phyloP scores from a whole-genome alignment of 2,888 invertebrate genomes.

The Cephus rjabovi region DNA sequence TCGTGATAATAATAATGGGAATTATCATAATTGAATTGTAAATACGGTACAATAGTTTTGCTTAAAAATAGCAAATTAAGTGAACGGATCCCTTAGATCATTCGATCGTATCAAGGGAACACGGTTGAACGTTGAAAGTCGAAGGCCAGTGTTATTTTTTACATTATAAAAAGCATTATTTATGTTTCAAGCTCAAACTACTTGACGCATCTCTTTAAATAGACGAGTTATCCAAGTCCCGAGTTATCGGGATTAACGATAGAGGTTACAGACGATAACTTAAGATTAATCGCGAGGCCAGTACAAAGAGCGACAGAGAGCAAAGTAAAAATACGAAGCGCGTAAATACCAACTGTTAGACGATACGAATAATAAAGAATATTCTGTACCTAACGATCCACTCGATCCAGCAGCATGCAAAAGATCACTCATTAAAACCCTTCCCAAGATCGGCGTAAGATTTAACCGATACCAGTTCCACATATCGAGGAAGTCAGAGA shows the following conservation, averaged over 20 bases:
- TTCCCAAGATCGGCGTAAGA: not conserved
- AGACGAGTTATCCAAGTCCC: not conserved
- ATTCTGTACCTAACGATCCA: slow-evolving; percentile 34
- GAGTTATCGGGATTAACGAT: not conserved
- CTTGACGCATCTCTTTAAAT: not conserved
- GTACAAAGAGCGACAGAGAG: not conserved
- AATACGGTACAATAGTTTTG: not conserved
- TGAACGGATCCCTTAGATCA: not conserved
- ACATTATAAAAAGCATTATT: not conserved
- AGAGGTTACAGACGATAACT: not conserved
- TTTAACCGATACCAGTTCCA: no score
- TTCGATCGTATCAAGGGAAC: not conserved
- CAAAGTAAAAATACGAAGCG: slow-evolving; percentile 6
- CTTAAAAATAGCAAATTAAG: not conserved
- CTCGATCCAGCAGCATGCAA: slow-evolving; percentile 22
- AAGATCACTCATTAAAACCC: not conserved
- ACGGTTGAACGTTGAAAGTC: not conserved
- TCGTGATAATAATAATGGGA: not conserved
- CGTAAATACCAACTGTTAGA: slow-evolving; percentile 25
- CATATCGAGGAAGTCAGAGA: no score
- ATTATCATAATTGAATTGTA: not conserved
- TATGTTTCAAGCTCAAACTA: slow-evolving; percentile 4
- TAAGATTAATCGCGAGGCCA: slow-evolving; percentile 4
- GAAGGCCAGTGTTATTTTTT: slow-evolving; percentile 7
- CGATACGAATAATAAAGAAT: slow-evolving; percentile 38